A percentile compares a stretch with the other conserved stretches of the same genome.
Evolutionary conservation across 2,797 vertebrate species (phyloP).

Genomic region (Iguana delicatissima): DNA sequence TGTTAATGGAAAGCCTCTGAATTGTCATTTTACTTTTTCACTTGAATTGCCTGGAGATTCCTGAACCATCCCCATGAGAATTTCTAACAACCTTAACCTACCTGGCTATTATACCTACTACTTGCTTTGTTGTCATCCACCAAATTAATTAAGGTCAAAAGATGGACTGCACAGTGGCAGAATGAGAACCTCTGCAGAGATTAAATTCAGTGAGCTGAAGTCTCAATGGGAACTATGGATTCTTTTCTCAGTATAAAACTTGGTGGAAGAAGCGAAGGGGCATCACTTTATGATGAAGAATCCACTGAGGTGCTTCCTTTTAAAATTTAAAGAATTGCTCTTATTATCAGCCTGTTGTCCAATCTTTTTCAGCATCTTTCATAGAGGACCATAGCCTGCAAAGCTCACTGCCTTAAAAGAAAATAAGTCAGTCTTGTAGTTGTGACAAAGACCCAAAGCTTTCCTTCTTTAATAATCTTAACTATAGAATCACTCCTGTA

Average conservation of each 20-base stretch:
- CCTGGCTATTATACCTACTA: background rate
- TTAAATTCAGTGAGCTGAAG: background rate
- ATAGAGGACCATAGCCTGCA: background rate
- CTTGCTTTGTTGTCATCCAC: background rate
- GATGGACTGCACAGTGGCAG: background rate
- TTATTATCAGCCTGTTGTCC: background rate
- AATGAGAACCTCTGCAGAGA: background rate
- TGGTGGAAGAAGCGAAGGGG: background rate
- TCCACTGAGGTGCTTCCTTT: background rate
- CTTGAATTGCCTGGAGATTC: background rate
- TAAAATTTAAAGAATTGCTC: background rate
- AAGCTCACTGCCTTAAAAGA: background rate
- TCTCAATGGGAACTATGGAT: background rate
- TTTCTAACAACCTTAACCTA: background rate
- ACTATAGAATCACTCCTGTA: background rate
- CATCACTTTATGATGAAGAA: background rate
- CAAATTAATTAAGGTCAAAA: background rate
- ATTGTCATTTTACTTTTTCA: background rate
- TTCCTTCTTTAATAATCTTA: background rate
- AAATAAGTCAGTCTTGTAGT: background rate
- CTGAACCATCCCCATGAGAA: background rate
- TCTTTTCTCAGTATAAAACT: background rate
- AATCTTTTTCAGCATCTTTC: background rate
- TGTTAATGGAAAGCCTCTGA: background rate
- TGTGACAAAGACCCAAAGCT: background rate